phyloP scores from a whole-genome alignment of 2,797 vertebrate genomes.

The Alca torda region DNA sequence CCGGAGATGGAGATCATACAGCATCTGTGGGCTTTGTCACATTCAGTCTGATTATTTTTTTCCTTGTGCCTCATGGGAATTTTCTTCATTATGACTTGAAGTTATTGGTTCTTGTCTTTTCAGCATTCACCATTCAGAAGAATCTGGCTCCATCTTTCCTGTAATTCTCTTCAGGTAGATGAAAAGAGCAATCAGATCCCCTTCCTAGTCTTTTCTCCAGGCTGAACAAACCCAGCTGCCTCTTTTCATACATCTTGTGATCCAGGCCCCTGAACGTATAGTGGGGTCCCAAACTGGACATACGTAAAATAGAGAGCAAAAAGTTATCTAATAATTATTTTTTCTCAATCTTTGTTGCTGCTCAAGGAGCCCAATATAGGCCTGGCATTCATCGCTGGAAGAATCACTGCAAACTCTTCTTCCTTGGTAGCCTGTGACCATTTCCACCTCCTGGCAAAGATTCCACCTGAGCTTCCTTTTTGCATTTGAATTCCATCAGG shows the following conservation, averaged over 20 bases:
- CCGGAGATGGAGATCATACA: neutral
- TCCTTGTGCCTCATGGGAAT: neutral
- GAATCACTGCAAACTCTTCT: neutral
- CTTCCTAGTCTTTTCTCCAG: neutral
- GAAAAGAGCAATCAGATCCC: neutral
- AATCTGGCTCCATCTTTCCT: neutral
- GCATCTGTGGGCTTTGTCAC: neutral
- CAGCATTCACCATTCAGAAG: neutral
- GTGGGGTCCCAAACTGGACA: neutral
- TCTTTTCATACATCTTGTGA: neutral
- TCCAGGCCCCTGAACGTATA: neutral
- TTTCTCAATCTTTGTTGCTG: neutral
- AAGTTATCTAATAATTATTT: neutral
- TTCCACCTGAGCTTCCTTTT: neutral
- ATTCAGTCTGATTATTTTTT: neutral
- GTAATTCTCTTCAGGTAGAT: neutral
- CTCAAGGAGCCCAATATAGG: neutral
- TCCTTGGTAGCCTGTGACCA: neutral
- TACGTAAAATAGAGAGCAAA: neutral
- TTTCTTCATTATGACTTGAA: neutral
- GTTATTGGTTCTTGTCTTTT: neutral
- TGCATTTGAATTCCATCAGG: neutral
- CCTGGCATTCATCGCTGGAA: neutral
- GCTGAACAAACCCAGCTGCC: neutral
- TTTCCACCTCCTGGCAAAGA: neutral